Conservation (phyloP, 2,888 invertebrate genomes). For the Synanthedon andrenaeformis region DNA sequence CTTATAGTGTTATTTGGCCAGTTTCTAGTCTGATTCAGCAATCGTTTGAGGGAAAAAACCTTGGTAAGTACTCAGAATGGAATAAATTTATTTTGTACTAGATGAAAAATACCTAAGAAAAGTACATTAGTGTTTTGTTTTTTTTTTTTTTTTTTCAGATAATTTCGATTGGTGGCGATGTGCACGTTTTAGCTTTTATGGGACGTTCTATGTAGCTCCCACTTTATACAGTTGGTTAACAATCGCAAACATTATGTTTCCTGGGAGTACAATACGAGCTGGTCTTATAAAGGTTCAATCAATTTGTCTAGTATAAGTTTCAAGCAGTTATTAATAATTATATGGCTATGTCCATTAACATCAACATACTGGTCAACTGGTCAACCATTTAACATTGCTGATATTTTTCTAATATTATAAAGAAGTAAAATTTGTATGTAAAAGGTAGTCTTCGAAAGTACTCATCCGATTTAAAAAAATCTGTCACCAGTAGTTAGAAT, state of each 20-base stretch:
- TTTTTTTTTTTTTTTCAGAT: slow-evolving; percentile 31
- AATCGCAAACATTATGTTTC: slow-evolving; percentile 81
- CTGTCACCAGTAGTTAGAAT: no score
- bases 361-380: no score
- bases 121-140: no score
- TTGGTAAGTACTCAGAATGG: slow-evolving; percentile 50
- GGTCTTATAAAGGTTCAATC: slow-evolving; percentile 77
- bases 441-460: no score
- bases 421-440: no score
- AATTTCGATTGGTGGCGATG: slow-evolving; percentile 77
- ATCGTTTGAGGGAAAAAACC: slow-evolving; percentile 73
- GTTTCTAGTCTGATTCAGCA: slow-evolving; percentile 80
- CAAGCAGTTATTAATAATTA: no score
- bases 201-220: slow-evolving; percentile 85
- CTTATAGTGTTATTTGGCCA: slow-evolving; percentile 81
- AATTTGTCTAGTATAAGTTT: neutral
- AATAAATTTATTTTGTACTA: no score
- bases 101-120: no score
- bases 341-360: no score
- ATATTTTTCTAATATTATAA: no score
- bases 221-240: slow-evolving; percentile 84
- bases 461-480: no score
- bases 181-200: slow-evolving; percentile 80
- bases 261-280: slow-evolving; percentile 75
- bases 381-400: no score